Base-by-base conservation (phyloP, 2,888 invertebrate genomes). In the Desoria tigrina region DNA sequence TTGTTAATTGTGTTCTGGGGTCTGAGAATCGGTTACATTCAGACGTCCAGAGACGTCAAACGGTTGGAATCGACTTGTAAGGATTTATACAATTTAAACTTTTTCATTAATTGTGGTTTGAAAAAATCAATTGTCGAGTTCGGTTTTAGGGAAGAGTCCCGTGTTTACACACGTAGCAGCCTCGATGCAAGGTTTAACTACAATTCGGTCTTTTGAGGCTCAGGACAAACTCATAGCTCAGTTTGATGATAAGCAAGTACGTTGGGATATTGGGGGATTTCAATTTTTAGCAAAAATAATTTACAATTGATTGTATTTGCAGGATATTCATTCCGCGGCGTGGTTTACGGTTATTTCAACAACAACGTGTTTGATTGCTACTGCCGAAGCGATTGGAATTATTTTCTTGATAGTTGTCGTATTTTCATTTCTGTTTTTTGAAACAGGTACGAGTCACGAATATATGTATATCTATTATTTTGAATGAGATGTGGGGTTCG, bases 101-200 rank as follows among this genome's bases (percentile, higher is more conserved):
- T n/a, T n/a, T n/a, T n/a, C n/a, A n/a, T n/a, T 11, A 7, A 7
- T 49, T 49, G 45, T 59, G 55, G 6, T 27, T n/a, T n/a, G n/a
- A n/a, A n/a, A n/a, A 69, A 11, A 16, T 39, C 39, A 11, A 39
- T 39, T 11, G 16, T 39, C 9, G 16, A 9, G 39, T 39, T 16
- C 16, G 68, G 18, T 24, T 24, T 2, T 26, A 68, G 72, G 62
- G 1, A 69, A 62, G 60, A 94, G 94, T 77, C 97, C 97, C 0
- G 91, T 97, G n/a, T 97, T 94, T 82, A 90, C 91, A 1, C 95
- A 96, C 79, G 82, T 97, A 77, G 91, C 89, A 78, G 90, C 94
- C 28, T 88, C 93, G 0, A 83, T 97, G 14, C 90, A 92, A 79
- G 97, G 97, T 0, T 83, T 98, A 69, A 87, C 92, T 0, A 95